Base-by-base conservation (phyloP, 2,888 invertebrate genomes). In the Perizoma affinitatum region DNA sequence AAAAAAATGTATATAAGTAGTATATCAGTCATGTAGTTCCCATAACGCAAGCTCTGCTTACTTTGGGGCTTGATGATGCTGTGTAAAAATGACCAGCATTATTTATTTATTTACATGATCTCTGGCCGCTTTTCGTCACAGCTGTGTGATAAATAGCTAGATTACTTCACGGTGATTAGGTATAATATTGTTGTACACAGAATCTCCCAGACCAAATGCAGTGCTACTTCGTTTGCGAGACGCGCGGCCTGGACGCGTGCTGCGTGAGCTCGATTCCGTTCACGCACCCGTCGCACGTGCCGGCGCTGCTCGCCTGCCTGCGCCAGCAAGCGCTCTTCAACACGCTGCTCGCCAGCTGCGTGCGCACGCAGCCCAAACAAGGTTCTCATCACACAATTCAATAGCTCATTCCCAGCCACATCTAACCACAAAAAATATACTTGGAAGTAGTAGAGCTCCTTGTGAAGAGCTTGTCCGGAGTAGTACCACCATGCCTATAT, bases 301-400 rank as follows among this genome's bases (percentile, higher is more conserved):
- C 98, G 50, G 96, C 96, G 79, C 96, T 99, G 72, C 93, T 99
- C 42, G 95, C 95, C 43, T 94, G 95, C 67, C 93, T 99, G 10
- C 93, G 98, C 4, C 97, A 98, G 75, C 98, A 99, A 88, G 96
- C 97, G 42, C 93, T 98, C 10, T 98, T 98, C 90, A 98, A 98
- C 85, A 95, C 97, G 11, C 94, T 98, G 45, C 93, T 99, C 47
- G 93, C 96, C 35, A 98, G 98, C 85, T 98, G 98, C 84, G 96
- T 99, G 51, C 93, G 98, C 36, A 94, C 96, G 1, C 95, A 96
- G 80, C 94, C 95, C 49, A 96, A 96, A 73, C 95, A 96, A 89
- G 96, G 97, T 96, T n/a, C 43, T 9, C 3, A 9, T 1, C 77
- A 77, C 11, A 46, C 44, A 3, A 22, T n/a, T 11, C 6, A 7